Percentiles rank a stretch among this genome's conserved stretches.
These are phyloP conservation scores for Catocala nupta DNA, from an alignment of 2,888 invertebrate species.

Conservation along the genomic window DNA sequence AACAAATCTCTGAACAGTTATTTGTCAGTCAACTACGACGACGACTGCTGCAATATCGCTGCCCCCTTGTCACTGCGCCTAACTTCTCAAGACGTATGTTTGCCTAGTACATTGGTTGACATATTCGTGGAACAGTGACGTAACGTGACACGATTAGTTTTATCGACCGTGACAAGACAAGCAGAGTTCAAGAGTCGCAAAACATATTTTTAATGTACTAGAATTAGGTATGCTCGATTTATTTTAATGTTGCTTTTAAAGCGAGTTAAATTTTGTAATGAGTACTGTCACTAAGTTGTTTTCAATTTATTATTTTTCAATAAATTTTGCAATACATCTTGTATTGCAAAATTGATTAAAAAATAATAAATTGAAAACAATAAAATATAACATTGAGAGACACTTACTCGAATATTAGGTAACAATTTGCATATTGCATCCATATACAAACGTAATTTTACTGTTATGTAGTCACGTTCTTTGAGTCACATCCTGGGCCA, in stretches of 20 bases:
- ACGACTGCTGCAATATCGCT: constrained; percentile 2
- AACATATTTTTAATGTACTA: background rate
- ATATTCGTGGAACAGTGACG: constrained; percentile 61
- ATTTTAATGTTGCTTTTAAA: background rate
- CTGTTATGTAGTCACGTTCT: constrained; percentile 58
- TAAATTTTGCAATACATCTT: too few relatives aligned
- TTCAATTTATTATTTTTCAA: too few relatives aligned
- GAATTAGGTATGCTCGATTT: background rate
- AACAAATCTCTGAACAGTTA: too few relatives aligned
- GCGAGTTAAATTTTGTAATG: too few relatives aligned
- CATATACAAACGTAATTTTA: constrained; percentile 49
- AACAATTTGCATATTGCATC: constrained; percentile 50
- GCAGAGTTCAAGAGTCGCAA: constrained; percentile 12
- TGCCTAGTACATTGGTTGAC: constrained; percentile 72
- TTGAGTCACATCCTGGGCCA: constrained; percentile 76
- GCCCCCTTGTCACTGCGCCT: constrained; percentile 36
- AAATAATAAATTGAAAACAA: background rate
- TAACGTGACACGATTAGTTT: constrained; percentile 47
- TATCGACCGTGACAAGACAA: constrained; percentile 31
- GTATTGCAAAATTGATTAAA: too few relatives aligned
- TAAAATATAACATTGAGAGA: constrained; percentile 2
- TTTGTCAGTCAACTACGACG: background rate
- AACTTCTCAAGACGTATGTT: constrained; percentile 52
- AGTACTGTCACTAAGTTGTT: too few relatives aligned
- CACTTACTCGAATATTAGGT: constrained; percentile 28